Base-by-base conservation (phyloP, 1,140 invertebrate species). In the Ectropis grisescens region DNA sequence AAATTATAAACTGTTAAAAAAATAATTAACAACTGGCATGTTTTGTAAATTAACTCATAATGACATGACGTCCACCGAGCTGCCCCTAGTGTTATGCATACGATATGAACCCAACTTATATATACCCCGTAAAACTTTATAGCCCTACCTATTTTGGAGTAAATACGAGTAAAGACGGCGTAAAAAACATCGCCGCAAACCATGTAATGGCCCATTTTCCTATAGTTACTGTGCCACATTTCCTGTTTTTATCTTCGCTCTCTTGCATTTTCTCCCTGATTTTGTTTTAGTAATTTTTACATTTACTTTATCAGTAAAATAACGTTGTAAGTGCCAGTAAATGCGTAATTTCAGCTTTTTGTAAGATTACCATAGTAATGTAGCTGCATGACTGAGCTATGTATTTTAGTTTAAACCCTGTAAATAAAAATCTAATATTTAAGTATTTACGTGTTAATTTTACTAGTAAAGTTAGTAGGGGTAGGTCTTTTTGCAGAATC, bases 161-260 rank as follows among this genome's bases (percentile, higher is more conserved):
- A 41, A 41, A 41, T 32, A 19, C 16, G 16, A 19, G 16, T 8
- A 37, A 34, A 40, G 27, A 34, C 11, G 23, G 13, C 29, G 34
- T 41, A 31, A 41, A 47, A 34, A 13, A 30, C 32, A 41, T 29
- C 36, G 16, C 26, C 16, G 10, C 24, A 42, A 34, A 39, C 36
- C 32, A 22, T 22, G 29, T 47, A 36, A 47, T 42, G 37, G 29
- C 32, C 31, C 26, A 37, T 39, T 42, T 26, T 34, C 32, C 11
- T 33, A 14, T 34, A 36, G 15, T 29, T 41, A 40, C 35, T 33
- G 36, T 29, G 15, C 19, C 23, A 26, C 33, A 34, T 41, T 38
- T 26, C 28, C 34, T 13, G 27, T 13, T 39, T 39, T 35, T 45
- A 36, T 36, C 27, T 38, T 4, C 4, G 19, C 19, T 4, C 19